Conservation (phyloP, 2,888 invertebrate species). For the Coenonympha glycerion region DNA sequence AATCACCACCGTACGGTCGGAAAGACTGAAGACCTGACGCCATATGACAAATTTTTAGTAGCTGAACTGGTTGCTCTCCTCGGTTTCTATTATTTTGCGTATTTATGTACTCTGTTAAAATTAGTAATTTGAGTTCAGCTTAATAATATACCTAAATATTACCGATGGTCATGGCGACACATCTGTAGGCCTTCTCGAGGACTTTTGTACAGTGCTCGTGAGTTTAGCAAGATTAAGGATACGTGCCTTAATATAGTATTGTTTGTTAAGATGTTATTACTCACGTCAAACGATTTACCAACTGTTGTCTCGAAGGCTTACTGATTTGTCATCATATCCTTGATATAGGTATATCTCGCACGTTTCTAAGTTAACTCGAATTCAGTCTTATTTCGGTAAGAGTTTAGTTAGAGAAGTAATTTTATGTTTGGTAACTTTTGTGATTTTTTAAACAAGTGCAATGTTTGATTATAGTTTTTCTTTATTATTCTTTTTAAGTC, state of each 20-base stretch:
- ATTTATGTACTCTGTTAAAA: background rate
- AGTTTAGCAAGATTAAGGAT: constrained; percentile 3
- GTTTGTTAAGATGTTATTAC: constrained; percentile 8
- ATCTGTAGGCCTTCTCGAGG: constrained; percentile 4
- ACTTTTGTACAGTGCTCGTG: background rate
- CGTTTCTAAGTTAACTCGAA: no score
- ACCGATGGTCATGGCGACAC: background rate
- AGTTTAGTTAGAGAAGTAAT: background rate
- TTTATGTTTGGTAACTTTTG: background rate
- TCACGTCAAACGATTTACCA: background rate
- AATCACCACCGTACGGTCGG: background rate
- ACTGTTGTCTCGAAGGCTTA: constrained; percentile 12
- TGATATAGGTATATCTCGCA: no score
- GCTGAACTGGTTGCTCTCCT: background rate
- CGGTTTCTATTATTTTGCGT: background rate
- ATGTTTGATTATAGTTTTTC: background rate
- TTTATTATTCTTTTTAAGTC: background rate
- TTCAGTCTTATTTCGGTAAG: background rate
- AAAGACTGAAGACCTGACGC: background rate
- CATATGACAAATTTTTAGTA: background rate
- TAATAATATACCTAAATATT: background rate
- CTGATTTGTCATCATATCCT: background rate
- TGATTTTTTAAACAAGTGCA: background rate
- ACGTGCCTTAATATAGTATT: constrained; percentile 17
- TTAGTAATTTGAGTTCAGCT: background rate